phyloP scores from a whole-genome alignment of 2,888 invertebrate genomes.

The Ornithoptera priamus region DNA sequence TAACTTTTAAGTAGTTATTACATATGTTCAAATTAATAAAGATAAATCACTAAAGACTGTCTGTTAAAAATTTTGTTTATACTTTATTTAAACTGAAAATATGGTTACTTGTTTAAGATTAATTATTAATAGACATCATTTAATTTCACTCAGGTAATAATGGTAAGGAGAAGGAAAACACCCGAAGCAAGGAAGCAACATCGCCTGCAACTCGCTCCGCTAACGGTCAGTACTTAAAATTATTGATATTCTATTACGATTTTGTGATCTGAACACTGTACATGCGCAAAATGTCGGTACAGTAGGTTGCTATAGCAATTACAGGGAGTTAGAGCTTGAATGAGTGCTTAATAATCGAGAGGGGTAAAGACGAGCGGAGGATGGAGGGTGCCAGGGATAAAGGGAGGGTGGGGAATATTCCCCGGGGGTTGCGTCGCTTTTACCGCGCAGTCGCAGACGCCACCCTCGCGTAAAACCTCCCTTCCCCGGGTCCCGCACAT shows the following conservation, averaged over 20 bases:
- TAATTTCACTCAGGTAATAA: slow-evolving; percentile 84
- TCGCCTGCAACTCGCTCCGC: slow-evolving; percentile 84
- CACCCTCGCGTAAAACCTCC: slow-evolving; percentile 41
- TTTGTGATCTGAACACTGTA: slow-evolving; percentile 7
- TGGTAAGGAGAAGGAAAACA: slow-evolving; percentile 83
- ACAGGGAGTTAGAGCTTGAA: slow-evolving; percentile 59
- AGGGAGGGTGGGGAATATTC: slow-evolving; percentile 35
- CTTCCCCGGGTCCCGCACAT: slow-evolving; percentile 36
- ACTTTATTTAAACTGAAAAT: too few relatives aligned
- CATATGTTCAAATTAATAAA: not conserved
- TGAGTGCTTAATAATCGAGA: slow-evolving; percentile 68
- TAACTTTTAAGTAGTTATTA: not conserved
- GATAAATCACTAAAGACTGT: too few relatives aligned
- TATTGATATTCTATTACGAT: slow-evolving; percentile 15
- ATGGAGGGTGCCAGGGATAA: slow-evolving; percentile 39
- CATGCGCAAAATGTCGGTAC: slow-evolving; percentile 15
- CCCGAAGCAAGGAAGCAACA: slow-evolving; percentile 85
- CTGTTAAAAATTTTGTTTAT: too few relatives aligned
- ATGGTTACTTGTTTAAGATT: not conserved
- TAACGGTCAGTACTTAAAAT: slow-evolving; percentile 75
- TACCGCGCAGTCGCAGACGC: slow-evolving; percentile 58
- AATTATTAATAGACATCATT: slow-evolving; percentile 12
- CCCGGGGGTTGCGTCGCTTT: slow-evolving; percentile 35
- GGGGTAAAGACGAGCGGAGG: slow-evolving; percentile 42
- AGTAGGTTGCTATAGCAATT: slow-evolving; percentile 54